Evolutionary conservation across 2,888 invertebrate species (phyloP).

Genomic region (Lymantria monacha): DNA sequence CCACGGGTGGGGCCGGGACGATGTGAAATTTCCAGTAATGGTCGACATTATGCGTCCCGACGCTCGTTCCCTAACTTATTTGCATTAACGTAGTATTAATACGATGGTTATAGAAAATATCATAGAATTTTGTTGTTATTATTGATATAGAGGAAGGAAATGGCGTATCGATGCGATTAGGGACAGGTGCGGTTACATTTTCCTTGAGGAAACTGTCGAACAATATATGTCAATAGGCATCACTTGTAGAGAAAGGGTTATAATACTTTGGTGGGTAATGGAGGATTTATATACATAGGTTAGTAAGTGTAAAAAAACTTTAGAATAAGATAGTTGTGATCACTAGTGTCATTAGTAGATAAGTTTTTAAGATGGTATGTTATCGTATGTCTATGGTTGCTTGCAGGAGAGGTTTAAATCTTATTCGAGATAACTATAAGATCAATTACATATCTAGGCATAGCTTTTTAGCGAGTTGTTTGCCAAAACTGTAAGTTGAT

Average conservation of each 20-base stretch:
- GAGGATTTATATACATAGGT: not conserved
- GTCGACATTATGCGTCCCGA: constrained; percentile 50
- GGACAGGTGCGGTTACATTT: not conserved
- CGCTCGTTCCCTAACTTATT: constrained; percentile 56
- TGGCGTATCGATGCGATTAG: constrained; percentile 2
- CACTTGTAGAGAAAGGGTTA: constrained; percentile 1
- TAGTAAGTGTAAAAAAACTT: too few species aligned
- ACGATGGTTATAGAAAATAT: constrained; percentile 50
- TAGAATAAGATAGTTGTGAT: too few species aligned
- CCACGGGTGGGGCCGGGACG: constrained; percentile 58
- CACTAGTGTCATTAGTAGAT: too few species aligned
- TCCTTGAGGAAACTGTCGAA: constrained; percentile 2
- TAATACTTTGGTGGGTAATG: not conserved
- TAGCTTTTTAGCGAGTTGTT: too few species aligned
- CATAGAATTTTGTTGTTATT: constrained; percentile 30
- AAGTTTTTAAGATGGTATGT: too few species aligned
- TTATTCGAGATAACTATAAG: too few species aligned
- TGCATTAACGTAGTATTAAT: constrained; percentile 70
- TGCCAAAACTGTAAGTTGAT: too few species aligned
- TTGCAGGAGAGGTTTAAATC: too few species aligned
- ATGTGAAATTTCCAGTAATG: constrained; percentile 65
- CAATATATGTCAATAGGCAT: constrained; percentile 1
- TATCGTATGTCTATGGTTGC: too few species aligned
- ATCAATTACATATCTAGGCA: too few species aligned
- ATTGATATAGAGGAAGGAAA: constrained; percentile 24